Percentiles rank a stretch among this genome's conserved stretches.
Conservation (phyloP, 2,888 invertebrate genomes). For the Hypsopygia costalis region DNA sequence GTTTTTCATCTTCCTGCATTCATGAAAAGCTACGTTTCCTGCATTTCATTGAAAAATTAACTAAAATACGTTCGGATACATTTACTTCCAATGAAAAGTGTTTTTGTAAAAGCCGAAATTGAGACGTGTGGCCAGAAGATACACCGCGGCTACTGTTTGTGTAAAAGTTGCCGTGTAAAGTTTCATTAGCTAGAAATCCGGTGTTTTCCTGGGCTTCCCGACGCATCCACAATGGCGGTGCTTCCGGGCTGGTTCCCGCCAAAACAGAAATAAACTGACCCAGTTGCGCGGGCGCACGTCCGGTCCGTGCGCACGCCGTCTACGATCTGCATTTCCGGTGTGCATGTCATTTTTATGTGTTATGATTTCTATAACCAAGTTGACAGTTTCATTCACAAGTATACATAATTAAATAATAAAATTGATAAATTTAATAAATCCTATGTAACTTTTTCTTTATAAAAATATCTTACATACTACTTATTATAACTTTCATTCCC, state of each 20-base stretch:
- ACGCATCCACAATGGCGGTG: slow-evolving; percentile 75
- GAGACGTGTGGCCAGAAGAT: slow-evolving; percentile 39
- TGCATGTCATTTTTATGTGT: slow-evolving; percentile 71
- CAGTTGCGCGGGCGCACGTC: slow-evolving; percentile 69
- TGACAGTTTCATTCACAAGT: slow-evolving; percentile 15
- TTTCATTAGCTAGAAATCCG: slow-evolving; percentile 77
- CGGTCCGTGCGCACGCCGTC: slow-evolving; percentile 56
- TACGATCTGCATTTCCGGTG: slow-evolving; percentile 75
- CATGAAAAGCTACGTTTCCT: slow-evolving; percentile 46
- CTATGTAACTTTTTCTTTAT: too few relatives aligned
- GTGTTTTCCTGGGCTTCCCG: slow-evolving; percentile 76
- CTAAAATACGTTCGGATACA: slow-evolving; percentile 42
- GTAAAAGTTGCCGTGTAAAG: slow-evolving; percentile 48
- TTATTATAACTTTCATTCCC: too few relatives aligned
- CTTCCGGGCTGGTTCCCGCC: slow-evolving; percentile 80
- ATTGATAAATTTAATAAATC: neutral
- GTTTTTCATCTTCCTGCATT: slow-evolving; percentile 6
- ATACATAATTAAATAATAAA: slow-evolving; percentile 1
- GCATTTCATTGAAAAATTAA: slow-evolving; percentile 45
- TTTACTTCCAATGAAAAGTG: slow-evolving; percentile 58
- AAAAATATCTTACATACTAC: too few relatives aligned
- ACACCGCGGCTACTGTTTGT: slow-evolving; percentile 47
- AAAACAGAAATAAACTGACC: slow-evolving; percentile 80
- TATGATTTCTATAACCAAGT: slow-evolving; percentile 54
- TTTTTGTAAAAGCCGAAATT: slow-evolving; percentile 25